Evolutionary conservation across 2,888 invertebrate species (phyloP).

Genomic region (Lepidochitona cinerea): DNA sequence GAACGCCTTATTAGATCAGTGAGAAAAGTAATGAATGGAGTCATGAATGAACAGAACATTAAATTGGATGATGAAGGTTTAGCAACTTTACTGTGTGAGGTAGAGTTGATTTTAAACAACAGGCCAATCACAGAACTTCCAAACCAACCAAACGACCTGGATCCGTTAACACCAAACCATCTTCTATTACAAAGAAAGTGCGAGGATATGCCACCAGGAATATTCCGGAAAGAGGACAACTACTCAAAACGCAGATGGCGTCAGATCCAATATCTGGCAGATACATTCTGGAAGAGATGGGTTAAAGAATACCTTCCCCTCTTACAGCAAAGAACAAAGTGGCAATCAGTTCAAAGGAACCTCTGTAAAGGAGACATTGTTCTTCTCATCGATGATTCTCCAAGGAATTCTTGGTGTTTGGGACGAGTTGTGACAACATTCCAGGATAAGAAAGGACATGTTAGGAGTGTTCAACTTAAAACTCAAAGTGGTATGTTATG

Average conservation of each 20-base stretch:
- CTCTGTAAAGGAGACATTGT: neutral
- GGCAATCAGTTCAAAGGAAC: neutral
- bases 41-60: slow-evolving; percentile 15
- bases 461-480: neutral
- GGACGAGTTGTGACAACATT: neutral
- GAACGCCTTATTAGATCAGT: slow-evolving; percentile 29
- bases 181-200: slow-evolving; percentile 16
- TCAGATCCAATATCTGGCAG: slow-evolving; percentile 33
- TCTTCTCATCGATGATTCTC: neutral
- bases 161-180: slow-evolving; percentile 29
- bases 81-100: slow-evolving; percentile 26
- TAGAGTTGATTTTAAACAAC: slow-evolving; percentile 28
- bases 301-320: slow-evolving; percentile 15
- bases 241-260: slow-evolving; percentile 29
- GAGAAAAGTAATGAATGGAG: slow-evolving; percentile 17
- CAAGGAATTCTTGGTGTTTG: neutral
- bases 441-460: neutral
- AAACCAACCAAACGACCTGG: slow-evolving; percentile 17
- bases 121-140: slow-evolving; percentile 24
- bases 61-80: slow-evolving; percentile 29
- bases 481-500: neutral
- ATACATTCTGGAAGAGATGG: no score
- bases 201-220: slow-evolving; percentile 17
- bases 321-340: slow-evolving; percentile 24
- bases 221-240: slow-evolving; percentile 22